Evolutionary conservation across 1,140 invertebrate species (phyloP).

Genomic region (Achroia grisella): DNA sequence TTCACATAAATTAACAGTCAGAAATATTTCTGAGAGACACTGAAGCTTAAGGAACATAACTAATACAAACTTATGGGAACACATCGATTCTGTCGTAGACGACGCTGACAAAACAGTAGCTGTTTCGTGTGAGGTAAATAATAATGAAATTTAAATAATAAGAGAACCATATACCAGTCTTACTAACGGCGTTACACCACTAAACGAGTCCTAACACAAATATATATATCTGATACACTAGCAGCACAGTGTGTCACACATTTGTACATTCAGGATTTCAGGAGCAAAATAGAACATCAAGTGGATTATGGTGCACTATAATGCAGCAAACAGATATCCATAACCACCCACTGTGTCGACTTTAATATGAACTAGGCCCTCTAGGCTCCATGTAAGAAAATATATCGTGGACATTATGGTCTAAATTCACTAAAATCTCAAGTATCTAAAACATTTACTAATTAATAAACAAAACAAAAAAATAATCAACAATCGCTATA

Average conservation of each 20-base stretch:
- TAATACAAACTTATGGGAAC: too few relatives aligned
- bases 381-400: conserved; percentile 14
- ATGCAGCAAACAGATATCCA: conserved; percentile 8
- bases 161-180: conserved; percentile 57
- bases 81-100: too few relatives aligned
- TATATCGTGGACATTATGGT: conserved; percentile 14
- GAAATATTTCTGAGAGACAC: conserved; percentile 25
- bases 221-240: conserved; percentile 44
- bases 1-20: conserved; percentile 58
- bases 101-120: too few relatives aligned
- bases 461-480: conserved; percentile 34
- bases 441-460: conserved; percentile 48
- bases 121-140: conserved; percentile 7
- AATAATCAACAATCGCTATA: conserved; percentile 31
- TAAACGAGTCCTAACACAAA: conserved; percentile 34
- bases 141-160: conserved; percentile 25
- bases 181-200: conserved; percentile 39
- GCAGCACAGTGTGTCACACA: conserved; percentile 27
- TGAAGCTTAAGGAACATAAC: conserved; percentile 13
- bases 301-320: too few relatives aligned
- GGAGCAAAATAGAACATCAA: too few relatives aligned
- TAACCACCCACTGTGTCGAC: too few relatives aligned
- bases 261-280: conserved; percentile 68
- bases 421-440: conserved; percentile 42
- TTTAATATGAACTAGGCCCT: neutral